phyloP scores from a whole-genome alignment of 30 jellyfish, hydroid and myxozoan species.

The Turritopsis rubra region DNA sequence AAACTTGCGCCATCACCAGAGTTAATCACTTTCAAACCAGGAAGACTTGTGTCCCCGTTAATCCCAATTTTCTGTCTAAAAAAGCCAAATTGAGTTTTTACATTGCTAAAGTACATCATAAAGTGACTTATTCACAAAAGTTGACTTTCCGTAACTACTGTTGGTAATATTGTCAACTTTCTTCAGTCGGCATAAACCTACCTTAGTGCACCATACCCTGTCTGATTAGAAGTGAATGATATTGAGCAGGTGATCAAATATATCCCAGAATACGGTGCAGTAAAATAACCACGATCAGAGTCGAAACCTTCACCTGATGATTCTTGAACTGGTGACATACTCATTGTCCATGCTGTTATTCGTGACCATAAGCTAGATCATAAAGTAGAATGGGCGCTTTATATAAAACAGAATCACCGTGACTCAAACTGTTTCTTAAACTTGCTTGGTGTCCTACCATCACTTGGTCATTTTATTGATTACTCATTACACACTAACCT shows the following conservation, averaged over 20 bases:
- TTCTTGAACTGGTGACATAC: conserved; percentile 26
- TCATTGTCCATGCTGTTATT: conserved; percentile 29
- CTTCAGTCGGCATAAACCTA: too few relatives aligned
- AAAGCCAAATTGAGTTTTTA: too few relatives aligned
- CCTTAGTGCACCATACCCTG: conserved; percentile 4
- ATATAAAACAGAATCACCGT: neutral
- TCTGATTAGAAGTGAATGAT: neutral
- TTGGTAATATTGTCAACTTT: too few relatives aligned
- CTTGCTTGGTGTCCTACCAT: neutral
- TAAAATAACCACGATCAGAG: conserved; percentile 46
- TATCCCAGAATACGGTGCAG: conserved; percentile 41
- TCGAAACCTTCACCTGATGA: conserved; percentile 39
- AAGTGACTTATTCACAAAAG: too few relatives aligned
- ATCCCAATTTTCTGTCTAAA: conserved; percentile 33
- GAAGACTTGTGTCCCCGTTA: conserved; percentile 39
- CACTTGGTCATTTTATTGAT: too few relatives aligned
- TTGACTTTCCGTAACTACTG: too few relatives aligned
- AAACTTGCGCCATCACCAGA: conserved; percentile 47
- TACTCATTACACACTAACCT: too few relatives aligned
- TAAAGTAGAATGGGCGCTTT: neutral
- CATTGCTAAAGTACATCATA: neutral
- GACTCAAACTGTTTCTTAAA: neutral
- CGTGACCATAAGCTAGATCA: conserved; percentile 49
- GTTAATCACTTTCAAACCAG: neutral
- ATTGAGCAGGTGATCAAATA: conserved; percentile 15